These are phyloP conservation scores for Cordylochernes scorpioides DNA, from an alignment of 2,888 invertebrate species.

Conservation along the genomic window DNA sequence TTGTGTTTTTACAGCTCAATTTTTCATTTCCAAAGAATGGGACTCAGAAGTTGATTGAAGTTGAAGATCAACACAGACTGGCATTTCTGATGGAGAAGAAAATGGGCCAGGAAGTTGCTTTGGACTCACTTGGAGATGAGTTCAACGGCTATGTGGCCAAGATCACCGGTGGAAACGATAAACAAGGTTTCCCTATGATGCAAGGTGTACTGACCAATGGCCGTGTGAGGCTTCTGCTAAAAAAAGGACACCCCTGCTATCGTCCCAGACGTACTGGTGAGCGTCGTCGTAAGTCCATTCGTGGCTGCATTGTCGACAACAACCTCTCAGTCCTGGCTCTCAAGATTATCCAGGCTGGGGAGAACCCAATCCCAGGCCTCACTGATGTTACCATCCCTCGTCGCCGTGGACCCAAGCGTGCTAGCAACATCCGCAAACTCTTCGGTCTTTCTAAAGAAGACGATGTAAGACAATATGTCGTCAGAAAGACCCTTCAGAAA, in stretches of 20 bases:
- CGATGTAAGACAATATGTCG: slow-evolving; percentile 86
- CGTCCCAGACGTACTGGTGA: slow-evolving; percentile 75
- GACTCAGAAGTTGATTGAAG: slow-evolving; percentile 89
- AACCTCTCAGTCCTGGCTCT: no score
- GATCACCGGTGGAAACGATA: slow-evolving; percentile 91
- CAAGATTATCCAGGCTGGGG: no score
- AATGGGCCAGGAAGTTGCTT: slow-evolving; percentile 89
- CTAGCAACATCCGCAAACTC: slow-evolving; percentile 80
- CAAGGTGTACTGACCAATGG: slow-evolving; percentile 89
- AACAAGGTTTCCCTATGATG: slow-evolving; percentile 99
- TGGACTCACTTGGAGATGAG: slow-evolving; percentile 81
- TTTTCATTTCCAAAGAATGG: slow-evolving; percentile 94
- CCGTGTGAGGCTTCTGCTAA: slow-evolving; percentile 75
- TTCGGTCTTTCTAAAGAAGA: slow-evolving; percentile 89
- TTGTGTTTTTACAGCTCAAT: no score
- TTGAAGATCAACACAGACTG: slow-evolving; percentile 90
- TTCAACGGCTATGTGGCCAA: slow-evolving; percentile 97
- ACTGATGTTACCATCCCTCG: slow-evolving; percentile 82
- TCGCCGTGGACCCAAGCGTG: slow-evolving; percentile 86
- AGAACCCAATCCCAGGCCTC: slow-evolving; percentile 70
- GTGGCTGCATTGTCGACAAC: slow-evolving; percentile 91
- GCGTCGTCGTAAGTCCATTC: slow-evolving; percentile 86
- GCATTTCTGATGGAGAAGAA: slow-evolving; percentile 95
- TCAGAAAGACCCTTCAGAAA: slow-evolving; percentile 52
- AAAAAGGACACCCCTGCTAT: slow-evolving; percentile 86